Base-by-base conservation (phyloP, 1,140 invertebrate species). In the Saccostrea glomerata region DNA sequence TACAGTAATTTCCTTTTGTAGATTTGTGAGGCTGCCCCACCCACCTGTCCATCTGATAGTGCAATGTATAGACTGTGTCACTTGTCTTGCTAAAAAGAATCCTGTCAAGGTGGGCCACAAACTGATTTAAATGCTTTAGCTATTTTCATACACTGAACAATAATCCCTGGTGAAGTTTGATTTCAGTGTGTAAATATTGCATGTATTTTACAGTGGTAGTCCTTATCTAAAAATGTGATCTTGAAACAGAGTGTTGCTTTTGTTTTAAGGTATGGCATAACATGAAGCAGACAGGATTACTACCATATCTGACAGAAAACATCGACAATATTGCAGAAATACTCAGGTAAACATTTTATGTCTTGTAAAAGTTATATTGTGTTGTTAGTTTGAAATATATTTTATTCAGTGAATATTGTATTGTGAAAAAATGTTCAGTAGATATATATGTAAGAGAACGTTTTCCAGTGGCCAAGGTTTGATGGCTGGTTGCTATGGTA, bases 401-500 rank as follows among this genome's bases (percentile, higher is more conserved):
- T n/a, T n/a, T n/a, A n/a, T n/a, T n/a, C n/a, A n/a, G n/a, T n/a
- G n/a, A n/a, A n/a, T n/a, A n/a, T n/a, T n/a, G n/a, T n/a, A n/a
- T n/a, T n/a, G n/a, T n/a, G n/a, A n/a, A 2, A 36, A 36, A 36
- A 36, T 36, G 30, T 36, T 36, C 30, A 36, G 30, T 36, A 36
- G 30, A 36, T 36, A 36, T 36, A 36, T 36, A 36, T 36, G 30
- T 36, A 36, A 36, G 30, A 36, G 30, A 54, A 82, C 55, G 89
- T 25, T 73, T 90, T 91, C 83, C 91, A 94, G 94, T 92, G 94
- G 94, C 20, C 90, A 90, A 73, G 94, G 94, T 85, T 89, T 95
- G 47, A 94, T 94, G 88, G 90, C 93, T n/a, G 95, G 95, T 9
- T 89, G 90, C 30, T 92, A 94, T 90, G 95, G 95, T n/a, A 84